Evolutionary conservation across 2,113 vertebrate species (phyloP).

Genomic region (Raja brachyura): DNA sequence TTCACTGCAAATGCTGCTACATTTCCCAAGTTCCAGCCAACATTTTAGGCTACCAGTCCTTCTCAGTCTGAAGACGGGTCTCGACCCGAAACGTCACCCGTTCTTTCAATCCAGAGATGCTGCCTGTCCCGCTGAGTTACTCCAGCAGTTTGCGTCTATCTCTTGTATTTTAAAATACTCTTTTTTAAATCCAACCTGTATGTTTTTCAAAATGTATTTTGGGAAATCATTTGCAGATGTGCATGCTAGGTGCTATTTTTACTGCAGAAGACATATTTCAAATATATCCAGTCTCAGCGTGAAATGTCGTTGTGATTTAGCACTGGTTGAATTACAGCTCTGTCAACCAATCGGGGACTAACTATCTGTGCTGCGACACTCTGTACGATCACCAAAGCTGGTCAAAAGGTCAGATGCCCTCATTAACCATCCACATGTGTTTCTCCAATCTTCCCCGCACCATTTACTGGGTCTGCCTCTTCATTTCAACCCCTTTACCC

Average conservation of each 20-base stretch:
- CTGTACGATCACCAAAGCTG: neutral
- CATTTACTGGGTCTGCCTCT: neutral
- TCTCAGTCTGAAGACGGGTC: too few relatives aligned
- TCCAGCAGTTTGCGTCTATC: too few relatives aligned
- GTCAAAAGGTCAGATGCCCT: neutral
- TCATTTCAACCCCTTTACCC: neutral
- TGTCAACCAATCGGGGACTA: neutral
- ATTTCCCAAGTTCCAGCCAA: neutral
- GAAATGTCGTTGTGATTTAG: neutral
- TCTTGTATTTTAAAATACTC: neutral
- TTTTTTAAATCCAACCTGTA: neutral
- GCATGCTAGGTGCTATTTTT: neutral
- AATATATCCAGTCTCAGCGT: neutral
- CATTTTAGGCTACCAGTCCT: neutral
- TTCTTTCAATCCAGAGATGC: too few relatives aligned
- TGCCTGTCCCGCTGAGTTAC: too few relatives aligned
- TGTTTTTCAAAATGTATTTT: neutral
- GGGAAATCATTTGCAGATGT: neutral
- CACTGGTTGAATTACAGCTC: neutral
- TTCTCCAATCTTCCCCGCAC: neutral
- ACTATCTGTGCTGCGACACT: neutral
- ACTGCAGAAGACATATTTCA: neutral
- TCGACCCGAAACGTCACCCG: too few relatives aligned
- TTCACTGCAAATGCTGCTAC: neutral
- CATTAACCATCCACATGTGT: neutral